phyloP scores from a whole-genome alignment of 64 coral and sea anemone genomes.

The Exaiptasia diaphana region DNA sequence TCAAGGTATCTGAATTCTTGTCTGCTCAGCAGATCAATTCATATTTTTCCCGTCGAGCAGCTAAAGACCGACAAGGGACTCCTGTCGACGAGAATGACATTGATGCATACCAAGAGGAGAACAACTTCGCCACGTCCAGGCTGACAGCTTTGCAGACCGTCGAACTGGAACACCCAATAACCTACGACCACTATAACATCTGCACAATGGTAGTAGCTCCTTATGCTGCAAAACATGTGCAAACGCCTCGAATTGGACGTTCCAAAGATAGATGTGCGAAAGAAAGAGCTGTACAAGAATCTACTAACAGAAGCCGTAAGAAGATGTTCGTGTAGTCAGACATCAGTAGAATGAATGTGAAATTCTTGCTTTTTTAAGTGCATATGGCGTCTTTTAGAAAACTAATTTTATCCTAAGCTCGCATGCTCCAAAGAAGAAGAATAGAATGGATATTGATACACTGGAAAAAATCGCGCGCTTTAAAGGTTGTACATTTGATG shows the following conservation, averaged over 20 bases:
- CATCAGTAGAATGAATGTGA: not conserved
- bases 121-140: not conserved
- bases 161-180: slow-evolving; percentile 13
- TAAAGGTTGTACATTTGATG: too few relatives aligned
- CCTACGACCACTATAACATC: slow-evolving; percentile 27
- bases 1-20: slow-evolving; percentile 37
- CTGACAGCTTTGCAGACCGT: not conserved
- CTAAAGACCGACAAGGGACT: not conserved
- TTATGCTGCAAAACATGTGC: slow-evolving; percentile 18
- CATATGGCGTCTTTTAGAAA: too few relatives aligned
- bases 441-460: too few relatives aligned
- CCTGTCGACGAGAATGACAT: not conserved
- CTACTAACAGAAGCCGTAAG: not conserved
- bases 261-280: not conserved
- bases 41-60: slow-evolving; percentile 1
- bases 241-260: not conserved
- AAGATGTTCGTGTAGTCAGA: not conserved
- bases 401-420: too few relatives aligned
- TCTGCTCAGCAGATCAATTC: slow-evolving; percentile 23
- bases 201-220: not conserved
- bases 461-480: too few relatives aligned
- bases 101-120: not conserved
- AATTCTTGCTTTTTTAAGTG: too few relatives aligned
- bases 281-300: not conserved
- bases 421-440: too few relatives aligned